phyloP scores from a whole-genome alignment of 2,797 vertebrate species.

The Acanthopagrus latus region DNA sequence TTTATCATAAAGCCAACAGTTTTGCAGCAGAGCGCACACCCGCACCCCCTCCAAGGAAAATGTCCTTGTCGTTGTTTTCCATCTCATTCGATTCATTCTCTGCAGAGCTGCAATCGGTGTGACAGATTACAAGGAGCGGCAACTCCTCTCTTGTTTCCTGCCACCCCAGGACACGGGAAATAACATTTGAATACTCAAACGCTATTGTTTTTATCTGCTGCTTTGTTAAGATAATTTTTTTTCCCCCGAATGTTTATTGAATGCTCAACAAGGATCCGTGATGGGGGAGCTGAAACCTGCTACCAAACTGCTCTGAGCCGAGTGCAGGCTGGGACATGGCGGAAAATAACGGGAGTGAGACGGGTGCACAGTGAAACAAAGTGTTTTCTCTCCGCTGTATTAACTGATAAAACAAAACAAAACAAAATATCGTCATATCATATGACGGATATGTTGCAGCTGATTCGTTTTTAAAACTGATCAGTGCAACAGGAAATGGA shows the following conservation, averaged over 20 bases:
- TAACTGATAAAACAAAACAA: background rate
- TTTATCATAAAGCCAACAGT: conserved; percentile 18
- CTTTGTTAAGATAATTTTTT: conserved; percentile 43
- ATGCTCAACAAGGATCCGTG: background rate
- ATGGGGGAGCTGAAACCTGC: conserved; percentile 7
- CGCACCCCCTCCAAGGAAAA: conserved; percentile 25
- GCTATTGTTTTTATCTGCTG: conserved; percentile 34
- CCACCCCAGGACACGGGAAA: conserved; percentile 1
- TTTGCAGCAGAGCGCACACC: conserved; percentile 13
- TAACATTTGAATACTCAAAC: conserved; percentile 46
- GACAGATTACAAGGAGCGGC: conserved; percentile 35
- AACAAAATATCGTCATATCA: background rate
- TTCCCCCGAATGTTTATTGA: conserved; percentile 9
- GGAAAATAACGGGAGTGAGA: conserved; percentile 1
- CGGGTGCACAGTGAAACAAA: background rate
- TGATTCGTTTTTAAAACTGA: background rate
- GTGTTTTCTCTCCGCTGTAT: background rate
- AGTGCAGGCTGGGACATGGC: background rate
- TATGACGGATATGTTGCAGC: background rate
- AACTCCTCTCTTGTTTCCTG: conserved; percentile 36
- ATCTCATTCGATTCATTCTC: conserved; percentile 46
- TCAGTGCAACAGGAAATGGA: background rate
- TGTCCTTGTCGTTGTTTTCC: conserved; percentile 41
- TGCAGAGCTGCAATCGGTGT: conserved; percentile 32
- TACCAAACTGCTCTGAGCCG: background rate